These are phyloP conservation scores for Coenonympha arcania DNA, from an alignment of 2,888 invertebrate genomes.

Conservation along the genomic window DNA sequence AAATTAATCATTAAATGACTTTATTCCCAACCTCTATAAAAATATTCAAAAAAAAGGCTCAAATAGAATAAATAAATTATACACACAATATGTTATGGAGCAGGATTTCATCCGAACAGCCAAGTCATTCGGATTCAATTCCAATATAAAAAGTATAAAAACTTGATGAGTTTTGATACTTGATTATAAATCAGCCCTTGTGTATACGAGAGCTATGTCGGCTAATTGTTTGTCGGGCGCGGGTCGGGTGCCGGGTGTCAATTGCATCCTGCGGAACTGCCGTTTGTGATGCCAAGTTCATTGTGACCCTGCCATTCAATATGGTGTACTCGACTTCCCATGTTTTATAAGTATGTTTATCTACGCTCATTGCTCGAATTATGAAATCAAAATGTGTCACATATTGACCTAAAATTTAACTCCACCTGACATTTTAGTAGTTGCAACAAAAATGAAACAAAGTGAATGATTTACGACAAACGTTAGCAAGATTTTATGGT, in stretches of 20 bases:
- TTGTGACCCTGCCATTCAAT: conserved; percentile 23
- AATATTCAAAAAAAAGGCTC: no score
- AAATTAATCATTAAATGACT: no score
- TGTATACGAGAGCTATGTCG: no score
- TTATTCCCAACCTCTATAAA: no score
- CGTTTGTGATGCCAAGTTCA: conserved; percentile 32
- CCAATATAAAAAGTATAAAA: not conserved
- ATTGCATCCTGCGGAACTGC: conserved; percentile 40
- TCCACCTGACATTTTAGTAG: no score
- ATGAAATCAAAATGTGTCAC: no score
- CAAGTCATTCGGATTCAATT: conserved; percentile 4
- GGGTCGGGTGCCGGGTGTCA: conserved; percentile 31
- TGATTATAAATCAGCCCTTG: conserved; percentile 26
- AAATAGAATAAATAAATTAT: not conserved
- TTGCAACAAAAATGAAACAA: no score
- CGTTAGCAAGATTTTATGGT: no score
- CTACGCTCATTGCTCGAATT: no score
- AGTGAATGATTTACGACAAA: no score
- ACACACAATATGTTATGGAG: not conserved
- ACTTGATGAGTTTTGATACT: conserved; percentile 8
- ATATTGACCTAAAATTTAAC: no score
- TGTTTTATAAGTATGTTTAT: not conserved
- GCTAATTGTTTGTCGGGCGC: conserved; percentile 30
- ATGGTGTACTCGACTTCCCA: conserved; percentile 2
- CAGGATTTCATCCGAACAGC: not conserved